These are phyloP conservation scores for Alviniconcha strummeri DNA, from an alignment of 2,888 invertebrate species.

Conservation along the genomic window DNA sequence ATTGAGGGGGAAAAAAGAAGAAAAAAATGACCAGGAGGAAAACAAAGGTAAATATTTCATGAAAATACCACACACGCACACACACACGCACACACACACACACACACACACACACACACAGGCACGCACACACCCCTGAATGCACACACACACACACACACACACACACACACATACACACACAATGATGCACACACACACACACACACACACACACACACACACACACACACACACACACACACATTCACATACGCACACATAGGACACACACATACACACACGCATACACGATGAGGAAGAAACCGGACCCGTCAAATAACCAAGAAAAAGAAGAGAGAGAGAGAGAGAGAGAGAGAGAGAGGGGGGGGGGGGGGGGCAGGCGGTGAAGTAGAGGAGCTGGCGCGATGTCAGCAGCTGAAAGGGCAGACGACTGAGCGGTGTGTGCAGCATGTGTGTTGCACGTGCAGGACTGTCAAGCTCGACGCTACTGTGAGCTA, in stretches of 20 bases:
- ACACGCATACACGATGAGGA: neutral
- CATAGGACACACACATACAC: neutral
- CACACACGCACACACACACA: neutral
- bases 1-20: too few relatives aligned
- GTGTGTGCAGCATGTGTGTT: conserved; percentile 20
- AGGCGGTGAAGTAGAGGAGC: too few relatives aligned
- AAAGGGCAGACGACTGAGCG: neutral
- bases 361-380: too few relatives aligned
- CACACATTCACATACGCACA: neutral
- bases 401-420: too few relatives aligned
- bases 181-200: too few relatives aligned
- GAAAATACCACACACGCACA: too few relatives aligned
- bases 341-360: neutral
- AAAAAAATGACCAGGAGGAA: too few relatives aligned
- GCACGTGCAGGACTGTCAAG: conserved; percentile 33
- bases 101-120: neutral
- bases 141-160: neutral
- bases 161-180: too few relatives aligned
- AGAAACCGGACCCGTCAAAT: neutral
- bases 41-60: too few relatives aligned
- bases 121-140: neutral
- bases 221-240: neutral
- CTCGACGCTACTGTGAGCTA: conserved; percentile 25
- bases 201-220: neutral
- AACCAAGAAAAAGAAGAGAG: neutral